A percentile compares a stretch with the other conserved stretches of the same genome.
Conservation (phyloP, 1,140 invertebrate species). For the Drosophila prosaltans region DNA sequence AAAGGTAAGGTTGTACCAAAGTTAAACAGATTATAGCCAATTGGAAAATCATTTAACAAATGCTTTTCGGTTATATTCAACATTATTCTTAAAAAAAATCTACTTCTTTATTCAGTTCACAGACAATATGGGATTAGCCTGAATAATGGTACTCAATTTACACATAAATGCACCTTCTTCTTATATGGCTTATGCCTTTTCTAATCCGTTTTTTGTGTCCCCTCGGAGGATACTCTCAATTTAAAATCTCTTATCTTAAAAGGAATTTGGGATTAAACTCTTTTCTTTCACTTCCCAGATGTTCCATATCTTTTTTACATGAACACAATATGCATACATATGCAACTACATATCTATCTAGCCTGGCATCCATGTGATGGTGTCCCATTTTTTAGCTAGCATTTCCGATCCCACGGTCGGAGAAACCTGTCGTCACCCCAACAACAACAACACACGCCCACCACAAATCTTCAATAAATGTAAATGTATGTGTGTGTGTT, state of each 20-base stretch:
- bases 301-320: slow-evolving; percentile 40
- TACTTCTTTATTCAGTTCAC: neutral
- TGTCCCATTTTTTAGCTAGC: slow-evolving; percentile 45
- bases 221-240: neutral
- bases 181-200: neutral
- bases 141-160: slow-evolving; percentile 1
- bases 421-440: slow-evolving; percentile 25
- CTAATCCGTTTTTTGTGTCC: neutral
- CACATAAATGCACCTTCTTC: neutral
- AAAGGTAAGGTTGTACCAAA: neutral
- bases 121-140: neutral
- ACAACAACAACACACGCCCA: slow-evolving; percentile 26
- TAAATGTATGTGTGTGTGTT: neutral
- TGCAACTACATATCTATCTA: slow-evolving; percentile 9
- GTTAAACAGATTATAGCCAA: neutral
- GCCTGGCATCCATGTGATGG: slow-evolving; percentile 7
- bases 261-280: slow-evolving; percentile 3
- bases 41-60: neutral
- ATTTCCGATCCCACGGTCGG: slow-evolving; percentile 73
- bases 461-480: neutral
- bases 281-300: slow-evolving; percentile 25
- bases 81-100: neutral
- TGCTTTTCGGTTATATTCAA: neutral
- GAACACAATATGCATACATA: no score
- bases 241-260: slow-evolving; percentile 2